Evolutionary conservation across 2,888 invertebrate genomes (phyloP), one percentile per base, ranked within the genome.

Genomic region (Enchytraeus crypticus): DNA sequence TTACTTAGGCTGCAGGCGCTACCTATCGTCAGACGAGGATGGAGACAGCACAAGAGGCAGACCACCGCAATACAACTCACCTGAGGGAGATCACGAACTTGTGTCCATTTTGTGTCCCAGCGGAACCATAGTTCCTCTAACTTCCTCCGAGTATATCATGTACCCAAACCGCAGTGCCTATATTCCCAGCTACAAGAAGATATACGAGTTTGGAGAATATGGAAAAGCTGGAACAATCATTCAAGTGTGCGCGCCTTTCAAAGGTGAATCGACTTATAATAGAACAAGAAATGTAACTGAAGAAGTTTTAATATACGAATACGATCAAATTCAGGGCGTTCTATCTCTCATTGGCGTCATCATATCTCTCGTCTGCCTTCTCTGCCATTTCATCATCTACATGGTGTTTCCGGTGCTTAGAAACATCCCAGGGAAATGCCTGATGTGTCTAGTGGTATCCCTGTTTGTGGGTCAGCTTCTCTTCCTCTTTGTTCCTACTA

Each of bases 271-370:
- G 2, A 43, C 21, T 32, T 51, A 58, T 33, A 56, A 55, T 38
- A 47, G 26, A 33, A 59, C 55, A 1, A 8, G 38, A 53, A 23
- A 57, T 23, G 21, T 49, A 8, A 53, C 47, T 11, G 51, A 38
- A 34, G 5, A 14, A 32, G n/a, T 57, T n/a, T 38, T 51, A 33
- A 61, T 61, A 51, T 61, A 58, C 30, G 32, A 57, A 51, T 61
- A 34, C 34, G 56, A 57, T 45, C 49, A 43, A n/a, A 33, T 57
- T 5, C 67, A 68, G 56, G 53, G 53, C 23, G 33, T 69, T 33
- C 57, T 86, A 54, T 85, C 85, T 14, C 78, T 86, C 51, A 81
- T 85, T 67, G 85, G 85, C 51, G 84, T 86, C 8, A 79, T 86
- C 14, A 84, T 83, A 11, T 83, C 83, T 0, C 73, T 81, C 47